Evolutionary conservation across 2,888 invertebrate species (phyloP), one percentile per base, ranked within the genome.

Genomic region (Amorpha juglandis): DNA sequence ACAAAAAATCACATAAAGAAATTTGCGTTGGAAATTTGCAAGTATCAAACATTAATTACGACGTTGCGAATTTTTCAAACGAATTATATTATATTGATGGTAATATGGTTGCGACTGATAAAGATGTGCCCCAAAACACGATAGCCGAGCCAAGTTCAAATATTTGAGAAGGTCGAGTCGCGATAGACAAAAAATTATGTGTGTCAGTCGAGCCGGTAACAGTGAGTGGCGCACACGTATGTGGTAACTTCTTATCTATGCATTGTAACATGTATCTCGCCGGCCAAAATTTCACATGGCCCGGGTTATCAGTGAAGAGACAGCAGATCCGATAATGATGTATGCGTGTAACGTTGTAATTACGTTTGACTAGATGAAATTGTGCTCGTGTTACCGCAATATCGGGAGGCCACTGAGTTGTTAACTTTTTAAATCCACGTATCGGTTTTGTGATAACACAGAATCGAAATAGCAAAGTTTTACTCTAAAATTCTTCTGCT

Each of bases 121-220:
- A 78, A 74, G 74, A 80, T 79, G 71, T 74, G 68, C 63, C 69
- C 68, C 70, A 68, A 71, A 70, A 69, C 75, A 73, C 33, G 19
- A 83, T 80, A 81, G 77, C 67, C 68, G 70, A 81, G 76, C 72
- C 81, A 85, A 87, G 85, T 85, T 84, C 84, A 89, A 87, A 87
- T 84, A 87, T 84, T 84, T 78, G 78, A 79, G 83, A 85, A 88
- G 88, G 86, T 87, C 85, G 83, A 77, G 79, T 73, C 72, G 78
- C 78, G 81, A 83, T 81, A 78, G 70, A 75, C 71, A 70, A 77
- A 80, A 78, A 81, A 75, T 77, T 79, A 82, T 80, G 72, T 82
- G 78, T 86, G 83, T 82, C 83, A 85, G 82, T 86, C 71, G 76
- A 80, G 79, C 79, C 73, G 72, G 76, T 70, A 76, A 78, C 78